These are phyloP conservation scores for Mus minutoides DNA, from an alignment of 2,797 vertebrate species.

Conservation along the genomic window DNA sequence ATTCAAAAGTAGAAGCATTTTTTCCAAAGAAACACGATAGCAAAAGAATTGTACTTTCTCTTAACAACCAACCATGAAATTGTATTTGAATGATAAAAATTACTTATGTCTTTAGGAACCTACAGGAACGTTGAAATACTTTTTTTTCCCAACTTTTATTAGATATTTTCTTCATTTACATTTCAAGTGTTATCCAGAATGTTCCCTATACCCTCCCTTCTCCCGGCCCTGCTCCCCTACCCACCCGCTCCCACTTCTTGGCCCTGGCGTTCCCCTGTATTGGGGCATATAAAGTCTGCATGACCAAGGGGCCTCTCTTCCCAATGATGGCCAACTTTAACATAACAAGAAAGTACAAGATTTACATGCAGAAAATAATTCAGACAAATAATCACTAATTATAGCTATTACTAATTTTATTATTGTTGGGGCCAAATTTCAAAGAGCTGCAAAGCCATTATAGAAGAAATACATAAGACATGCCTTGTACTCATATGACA, in stretches of 20 bases:
- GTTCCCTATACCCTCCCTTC: no score
- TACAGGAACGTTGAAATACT: not conserved
- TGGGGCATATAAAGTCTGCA: no score
- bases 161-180: no score
- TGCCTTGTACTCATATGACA: not conserved
- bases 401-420: no score
- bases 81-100: not conserved
- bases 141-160: no score
- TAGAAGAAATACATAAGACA: not conserved
- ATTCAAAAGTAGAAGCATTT: not conserved
- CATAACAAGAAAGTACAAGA: not conserved
- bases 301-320: no score
- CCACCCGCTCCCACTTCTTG: no score
- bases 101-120: not conserved
- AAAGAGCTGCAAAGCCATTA: not conserved
- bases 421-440: not conserved
- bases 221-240: no score
- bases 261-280: no score
- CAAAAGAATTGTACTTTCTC: not conserved
- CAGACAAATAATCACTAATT: not conserved
- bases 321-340: no score
- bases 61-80: conserved; percentile 26
- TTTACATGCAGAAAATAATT: not conserved
- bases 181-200: no score
- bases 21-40: not conserved